A percentile compares a stretch with the other conserved stretches of the same genome.
phyloP scores from a whole-genome alignment of 2,113 vertebrate genomes.

The Cyprinodon tularosa region DNA sequence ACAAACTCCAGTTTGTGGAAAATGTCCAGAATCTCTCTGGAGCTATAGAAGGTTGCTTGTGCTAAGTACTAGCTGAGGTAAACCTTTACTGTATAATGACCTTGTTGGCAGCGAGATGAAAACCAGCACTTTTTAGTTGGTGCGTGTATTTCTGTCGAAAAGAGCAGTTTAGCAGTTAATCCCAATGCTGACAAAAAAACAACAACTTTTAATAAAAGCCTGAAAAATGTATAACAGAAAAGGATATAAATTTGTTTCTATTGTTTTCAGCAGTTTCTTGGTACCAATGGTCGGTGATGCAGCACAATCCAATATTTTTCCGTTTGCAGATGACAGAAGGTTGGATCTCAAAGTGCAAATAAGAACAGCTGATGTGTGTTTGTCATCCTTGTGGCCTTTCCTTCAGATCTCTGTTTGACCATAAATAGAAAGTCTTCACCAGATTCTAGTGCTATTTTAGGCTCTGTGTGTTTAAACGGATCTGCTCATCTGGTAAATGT shows the following conservation, averaged over 20 bases:
- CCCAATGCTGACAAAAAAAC: neutral
- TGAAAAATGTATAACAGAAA: too few species aligned
- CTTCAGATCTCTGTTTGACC: neutral
- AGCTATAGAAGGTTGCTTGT: neutral
- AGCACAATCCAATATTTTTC: neutral
- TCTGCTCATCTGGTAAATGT: neutral
- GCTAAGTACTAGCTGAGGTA: neutral
- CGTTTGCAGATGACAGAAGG: neutral
- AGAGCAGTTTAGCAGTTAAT: slow-evolving; percentile 34
- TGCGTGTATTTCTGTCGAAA: slow-evolving; percentile 42
- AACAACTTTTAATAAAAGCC: too few species aligned
- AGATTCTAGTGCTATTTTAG: neutral
- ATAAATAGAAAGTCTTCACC: neutral
- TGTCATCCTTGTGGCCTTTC: neutral
- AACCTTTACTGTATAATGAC: slow-evolving; percentile 14
- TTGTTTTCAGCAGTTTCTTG: neutral
- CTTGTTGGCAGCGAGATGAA: slow-evolving; percentile 20
- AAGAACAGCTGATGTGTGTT: neutral
- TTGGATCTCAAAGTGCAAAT: neutral
- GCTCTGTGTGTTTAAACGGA: neutral
- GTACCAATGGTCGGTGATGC: neutral
- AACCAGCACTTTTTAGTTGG: neutral
- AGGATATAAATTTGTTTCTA: neutral
- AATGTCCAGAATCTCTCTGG: neutral
- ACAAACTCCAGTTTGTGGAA: neutral